Conservation (phyloP, 1,140 invertebrate genomes). For the Argopecten irradians region DNA sequence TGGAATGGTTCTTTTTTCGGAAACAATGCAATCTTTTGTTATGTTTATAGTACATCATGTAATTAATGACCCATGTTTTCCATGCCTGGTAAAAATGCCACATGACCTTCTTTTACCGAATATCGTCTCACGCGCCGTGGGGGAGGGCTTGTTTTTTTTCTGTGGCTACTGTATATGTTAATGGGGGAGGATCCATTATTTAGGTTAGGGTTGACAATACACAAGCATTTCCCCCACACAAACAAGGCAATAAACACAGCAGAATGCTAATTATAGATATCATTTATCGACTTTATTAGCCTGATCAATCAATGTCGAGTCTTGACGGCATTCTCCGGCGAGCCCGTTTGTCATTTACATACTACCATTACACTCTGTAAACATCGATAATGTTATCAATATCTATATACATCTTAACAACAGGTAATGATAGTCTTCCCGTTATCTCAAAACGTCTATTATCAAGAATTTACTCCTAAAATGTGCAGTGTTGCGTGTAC, state of each 20-base stretch:
- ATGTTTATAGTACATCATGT: too few species aligned
- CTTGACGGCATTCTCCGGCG: background rate
- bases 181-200: background rate
- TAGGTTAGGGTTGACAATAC: background rate
- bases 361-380: background rate
- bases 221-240: background rate
- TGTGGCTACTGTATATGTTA: too few species aligned
- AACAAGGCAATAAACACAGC: background rate
- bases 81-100: too few species aligned
- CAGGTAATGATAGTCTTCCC: background rate
- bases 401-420: background rate
- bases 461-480: too few species aligned
- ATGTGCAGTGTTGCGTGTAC: too few species aligned
- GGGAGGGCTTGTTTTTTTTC: too few species aligned
- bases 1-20: too few species aligned
- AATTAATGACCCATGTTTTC: too few species aligned
- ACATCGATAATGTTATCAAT: background rate
- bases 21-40: too few species aligned
- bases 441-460: too few species aligned
- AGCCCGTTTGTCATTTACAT: background rate
- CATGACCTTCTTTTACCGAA: background rate
- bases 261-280: background rate
- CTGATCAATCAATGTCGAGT: background rate
- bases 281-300: background rate
- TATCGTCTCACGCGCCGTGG: background rate